These are phyloP conservation scores for Brachionus manjavacas DNA, from an alignment of 1,140 invertebrate species.

Conservation along the genomic window DNA sequence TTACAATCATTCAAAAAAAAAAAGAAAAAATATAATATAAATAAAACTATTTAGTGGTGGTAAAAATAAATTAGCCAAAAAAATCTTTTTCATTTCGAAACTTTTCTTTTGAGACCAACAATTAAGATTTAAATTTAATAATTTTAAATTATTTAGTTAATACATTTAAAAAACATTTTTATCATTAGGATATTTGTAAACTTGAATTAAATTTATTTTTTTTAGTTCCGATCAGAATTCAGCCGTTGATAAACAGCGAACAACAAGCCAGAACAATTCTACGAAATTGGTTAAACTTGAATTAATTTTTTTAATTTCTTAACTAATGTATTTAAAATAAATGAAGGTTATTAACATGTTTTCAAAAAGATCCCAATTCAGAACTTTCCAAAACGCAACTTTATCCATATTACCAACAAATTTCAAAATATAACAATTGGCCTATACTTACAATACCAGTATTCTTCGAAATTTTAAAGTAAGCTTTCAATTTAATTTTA, in stretches of 20 bases:
- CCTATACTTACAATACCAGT: slow-evolving; percentile 13
- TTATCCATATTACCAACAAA: slow-evolving; percentile 42
- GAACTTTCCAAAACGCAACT: slow-evolving; percentile 38
- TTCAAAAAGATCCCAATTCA: slow-evolving; percentile 32
- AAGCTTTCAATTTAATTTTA: not conserved
- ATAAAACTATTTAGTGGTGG: too few relatives aligned
- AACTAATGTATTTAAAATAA: not conserved
- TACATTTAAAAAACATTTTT: too few relatives aligned
- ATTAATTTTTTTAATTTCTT: not conserved
- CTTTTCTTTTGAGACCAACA: too few relatives aligned
- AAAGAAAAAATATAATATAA: too few relatives aligned
- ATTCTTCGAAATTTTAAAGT: slow-evolving; percentile 40
- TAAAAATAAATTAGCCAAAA: too few relatives aligned
- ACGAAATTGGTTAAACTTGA: not conserved
- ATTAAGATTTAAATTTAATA: too few relatives aligned
- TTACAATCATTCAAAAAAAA: too few relatives aligned
- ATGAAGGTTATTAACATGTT: slow-evolving; percentile 21
- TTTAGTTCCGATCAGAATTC: not conserved
- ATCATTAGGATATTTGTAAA: not conserved
- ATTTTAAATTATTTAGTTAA: too few relatives aligned
- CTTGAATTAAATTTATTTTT: not conserved
- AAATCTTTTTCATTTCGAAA: too few relatives aligned
- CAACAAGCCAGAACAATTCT: slow-evolving; percentile 21
- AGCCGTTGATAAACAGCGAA: not conserved
- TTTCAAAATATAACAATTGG: slow-evolving; percentile 36